Conservation (phyloP, 2,888 invertebrate genomes). For the Drosophila kokeensis region DNA sequence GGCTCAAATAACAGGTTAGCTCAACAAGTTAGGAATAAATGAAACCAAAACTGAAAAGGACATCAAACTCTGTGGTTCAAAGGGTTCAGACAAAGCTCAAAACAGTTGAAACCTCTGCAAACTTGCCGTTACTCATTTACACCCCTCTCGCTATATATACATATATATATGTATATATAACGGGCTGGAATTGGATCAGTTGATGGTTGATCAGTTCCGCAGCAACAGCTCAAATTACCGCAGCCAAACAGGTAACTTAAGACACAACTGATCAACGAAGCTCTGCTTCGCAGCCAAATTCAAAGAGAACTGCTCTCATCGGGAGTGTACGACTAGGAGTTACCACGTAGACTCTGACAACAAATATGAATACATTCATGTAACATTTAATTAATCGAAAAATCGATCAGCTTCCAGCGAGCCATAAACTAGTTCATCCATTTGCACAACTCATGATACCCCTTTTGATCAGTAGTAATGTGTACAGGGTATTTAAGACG, state of each 20-base stretch:
- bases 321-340: background rate
- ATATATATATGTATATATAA: conserved; percentile 18
- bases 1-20: background rate
- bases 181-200: conserved; percentile 43
- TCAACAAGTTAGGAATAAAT: conserved; percentile 17
- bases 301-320: conserved; percentile 2
- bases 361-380: too few relatives aligned
- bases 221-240: conserved; percentile 50
- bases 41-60: background rate
- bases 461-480: background rate
- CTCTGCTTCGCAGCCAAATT: conserved; percentile 27
- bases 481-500: background rate
- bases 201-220: conserved; percentile 43
- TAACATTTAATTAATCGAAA: too few relatives aligned
- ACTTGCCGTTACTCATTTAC: conserved; percentile 21
- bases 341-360: background rate
- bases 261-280: conserved; percentile 14
- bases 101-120: conserved; percentile 14
- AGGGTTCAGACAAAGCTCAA: conserved; percentile 24
- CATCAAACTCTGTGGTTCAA: conserved; percentile 7
- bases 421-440: background rate
- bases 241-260: conserved; percentile 54
- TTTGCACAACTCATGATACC: background rate
- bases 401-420: background rate
- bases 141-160: background rate